A percentile compares a stretch with the other conserved stretches of the same genome.
Conservation (phyloP, 2,113 vertebrate genomes). For the Falcunculus frontatus region DNA sequence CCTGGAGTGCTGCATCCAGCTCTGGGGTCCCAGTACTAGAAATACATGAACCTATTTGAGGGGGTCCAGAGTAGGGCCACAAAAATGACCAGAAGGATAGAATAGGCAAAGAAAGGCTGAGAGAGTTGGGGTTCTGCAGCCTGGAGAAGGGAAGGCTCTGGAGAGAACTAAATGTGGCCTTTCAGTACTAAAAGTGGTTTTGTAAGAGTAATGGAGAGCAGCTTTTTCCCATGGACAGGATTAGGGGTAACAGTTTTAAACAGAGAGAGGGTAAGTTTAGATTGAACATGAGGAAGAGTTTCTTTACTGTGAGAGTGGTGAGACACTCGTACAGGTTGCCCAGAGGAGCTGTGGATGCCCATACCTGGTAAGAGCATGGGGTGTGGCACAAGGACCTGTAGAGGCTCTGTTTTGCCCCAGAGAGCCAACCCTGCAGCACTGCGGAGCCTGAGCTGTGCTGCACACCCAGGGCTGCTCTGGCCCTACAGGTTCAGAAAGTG, state of each 20-base stretch:
- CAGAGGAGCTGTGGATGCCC: background rate
- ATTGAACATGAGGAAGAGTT: background rate
- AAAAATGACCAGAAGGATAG: background rate
- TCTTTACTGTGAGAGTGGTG: background rate
- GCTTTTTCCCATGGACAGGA: background rate
- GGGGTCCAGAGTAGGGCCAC: background rate
- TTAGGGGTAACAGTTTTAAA: background rate
- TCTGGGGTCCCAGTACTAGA: background rate
- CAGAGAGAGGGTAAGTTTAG: background rate
- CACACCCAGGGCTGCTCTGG: background rate
- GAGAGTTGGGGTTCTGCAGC: background rate
- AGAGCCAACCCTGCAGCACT: background rate
- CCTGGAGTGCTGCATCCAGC: background rate
- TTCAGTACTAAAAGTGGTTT: background rate
- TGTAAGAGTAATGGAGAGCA: background rate
- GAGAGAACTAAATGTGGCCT: background rate
- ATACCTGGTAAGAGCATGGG: fast-evolving
- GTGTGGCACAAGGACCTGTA: background rate
- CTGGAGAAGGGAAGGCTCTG: background rate
- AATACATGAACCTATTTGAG: background rate
- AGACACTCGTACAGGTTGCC: background rate
- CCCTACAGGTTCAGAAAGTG: background rate
- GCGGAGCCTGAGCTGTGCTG: background rate
- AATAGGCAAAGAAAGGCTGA: background rate
- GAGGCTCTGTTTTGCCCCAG: background rate